phyloP scores from a whole-genome alignment of 2,797 vertebrate genomes.

The Pristis pectinata region DNA sequence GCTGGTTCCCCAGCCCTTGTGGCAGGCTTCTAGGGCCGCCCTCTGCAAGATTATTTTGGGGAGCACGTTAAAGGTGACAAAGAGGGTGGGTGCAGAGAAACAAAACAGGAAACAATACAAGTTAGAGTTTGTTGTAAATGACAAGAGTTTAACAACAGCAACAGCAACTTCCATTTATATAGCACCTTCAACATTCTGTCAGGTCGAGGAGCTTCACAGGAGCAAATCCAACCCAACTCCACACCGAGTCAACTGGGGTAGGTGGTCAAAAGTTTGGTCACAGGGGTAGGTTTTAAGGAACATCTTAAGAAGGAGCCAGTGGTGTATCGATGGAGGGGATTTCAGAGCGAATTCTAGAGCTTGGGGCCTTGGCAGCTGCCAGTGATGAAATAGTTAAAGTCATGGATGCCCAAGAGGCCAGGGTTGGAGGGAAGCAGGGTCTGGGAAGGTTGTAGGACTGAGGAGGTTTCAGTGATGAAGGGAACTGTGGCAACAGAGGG shows the following conservation, averaged over 20 bases:
- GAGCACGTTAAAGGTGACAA: not conserved
- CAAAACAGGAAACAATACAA: not conserved
- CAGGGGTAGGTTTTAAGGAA: not conserved
- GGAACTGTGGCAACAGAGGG: not conserved
- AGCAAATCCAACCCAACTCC: not conserved
- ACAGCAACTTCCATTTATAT: not conserved
- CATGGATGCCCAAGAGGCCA: no score
- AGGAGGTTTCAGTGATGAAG: not conserved
- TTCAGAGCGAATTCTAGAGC: not conserved
- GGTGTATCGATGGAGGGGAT: not conserved
- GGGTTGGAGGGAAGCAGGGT: no score
- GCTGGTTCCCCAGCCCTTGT: slow-evolving; percentile 80
- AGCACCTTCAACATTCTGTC: not conserved
- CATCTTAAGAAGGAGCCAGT: not conserved
- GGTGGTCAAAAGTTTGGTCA: not conserved
- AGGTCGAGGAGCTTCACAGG: not conserved
- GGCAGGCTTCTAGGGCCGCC: slow-evolving; percentile 77
- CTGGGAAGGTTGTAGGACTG: not conserved
- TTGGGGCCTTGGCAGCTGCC: not conserved
- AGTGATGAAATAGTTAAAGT: not conserved
- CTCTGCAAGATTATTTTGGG: slow-evolving; percentile 55
- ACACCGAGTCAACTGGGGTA: not conserved
- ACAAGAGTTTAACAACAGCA: not conserved
- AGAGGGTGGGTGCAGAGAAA: not conserved
- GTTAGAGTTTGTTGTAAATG: not conserved